Conservation (phyloP, 2,113 vertebrate genomes). For the Callipepla californica region DNA sequence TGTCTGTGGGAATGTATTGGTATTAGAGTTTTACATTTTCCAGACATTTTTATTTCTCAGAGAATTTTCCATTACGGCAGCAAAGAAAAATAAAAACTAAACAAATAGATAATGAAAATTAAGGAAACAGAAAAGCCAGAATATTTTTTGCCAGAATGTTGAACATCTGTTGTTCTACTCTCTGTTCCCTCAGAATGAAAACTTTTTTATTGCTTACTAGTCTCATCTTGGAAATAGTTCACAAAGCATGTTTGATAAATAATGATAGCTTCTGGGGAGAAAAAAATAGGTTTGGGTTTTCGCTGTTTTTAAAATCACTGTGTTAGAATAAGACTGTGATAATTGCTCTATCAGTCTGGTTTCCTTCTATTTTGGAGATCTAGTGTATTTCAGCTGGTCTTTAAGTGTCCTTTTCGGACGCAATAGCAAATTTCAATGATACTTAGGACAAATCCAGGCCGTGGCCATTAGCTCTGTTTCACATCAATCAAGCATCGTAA, state of each 20-base stretch:
- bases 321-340: background rate
- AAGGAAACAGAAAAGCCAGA: background rate
- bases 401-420: background rate
- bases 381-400: background rate
- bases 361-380: background rate
- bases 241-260: conserved; percentile 20
- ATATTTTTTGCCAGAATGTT: background rate
- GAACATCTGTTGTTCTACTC: background rate
- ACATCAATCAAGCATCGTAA: background rate
- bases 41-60: background rate
- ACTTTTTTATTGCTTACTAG: background rate
- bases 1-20: background rate
- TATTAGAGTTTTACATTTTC: background rate
- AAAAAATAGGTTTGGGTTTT: background rate
- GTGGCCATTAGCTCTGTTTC: background rate
- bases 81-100: background rate
- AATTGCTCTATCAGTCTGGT: background rate
- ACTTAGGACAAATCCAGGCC: background rate
- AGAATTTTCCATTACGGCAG: background rate
- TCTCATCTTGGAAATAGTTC: conserved; percentile 8
- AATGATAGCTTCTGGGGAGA: background rate
- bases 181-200: background rate
- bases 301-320: conserved; percentile 23
- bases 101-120: conserved; percentile 3
- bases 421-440: background rate